These are phyloP conservation scores for Melinaea marsaeus DNA, from an alignment of 2,888 invertebrate species.

Conservation along the genomic window DNA sequence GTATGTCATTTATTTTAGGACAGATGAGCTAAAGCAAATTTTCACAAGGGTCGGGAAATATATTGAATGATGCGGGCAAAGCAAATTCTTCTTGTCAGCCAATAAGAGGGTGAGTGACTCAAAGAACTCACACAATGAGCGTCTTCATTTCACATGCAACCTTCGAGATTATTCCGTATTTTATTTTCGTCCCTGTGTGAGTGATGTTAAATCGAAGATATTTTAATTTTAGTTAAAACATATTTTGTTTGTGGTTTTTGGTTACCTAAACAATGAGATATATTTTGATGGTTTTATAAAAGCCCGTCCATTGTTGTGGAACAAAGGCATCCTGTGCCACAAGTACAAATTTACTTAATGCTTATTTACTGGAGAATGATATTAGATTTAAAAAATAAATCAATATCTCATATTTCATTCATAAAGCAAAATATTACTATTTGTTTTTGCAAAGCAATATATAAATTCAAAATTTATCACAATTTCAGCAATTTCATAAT, in stretches of 20 bases:
- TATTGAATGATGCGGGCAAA: conserved; percentile 9
- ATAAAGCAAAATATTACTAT: no score
- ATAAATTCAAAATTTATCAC: no score
- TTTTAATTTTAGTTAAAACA: conserved; percentile 21
- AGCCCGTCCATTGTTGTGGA: no score
- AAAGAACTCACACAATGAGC: conserved; percentile 32
- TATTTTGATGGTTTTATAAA: no score
- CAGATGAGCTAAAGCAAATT: conserved; percentile 1
- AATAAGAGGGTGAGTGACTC: conserved; percentile 14
- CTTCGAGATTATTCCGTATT: conserved; percentile 22
- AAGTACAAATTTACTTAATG: no score
- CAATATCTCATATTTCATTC: no score
- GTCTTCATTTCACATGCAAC: conserved; percentile 36
- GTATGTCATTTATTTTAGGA: conserved; percentile 2
- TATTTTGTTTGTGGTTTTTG: background rate
- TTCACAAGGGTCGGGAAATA: conserved; percentile 6
- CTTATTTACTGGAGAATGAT: no score
- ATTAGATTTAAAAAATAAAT: no score
- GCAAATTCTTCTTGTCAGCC: conserved; percentile 10
- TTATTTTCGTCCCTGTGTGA: conserved; percentile 36
- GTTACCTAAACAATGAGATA: no score
- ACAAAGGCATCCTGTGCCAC: no score
- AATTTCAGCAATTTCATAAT: no score
- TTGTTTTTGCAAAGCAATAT: no score
- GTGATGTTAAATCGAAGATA: conserved; percentile 43